Percentiles rank a stretch among this genome's conserved stretches.
These are phyloP conservation scores for Caretta caretta DNA, from an alignment of 2,113 vertebrate species.

Conservation along the genomic window DNA sequence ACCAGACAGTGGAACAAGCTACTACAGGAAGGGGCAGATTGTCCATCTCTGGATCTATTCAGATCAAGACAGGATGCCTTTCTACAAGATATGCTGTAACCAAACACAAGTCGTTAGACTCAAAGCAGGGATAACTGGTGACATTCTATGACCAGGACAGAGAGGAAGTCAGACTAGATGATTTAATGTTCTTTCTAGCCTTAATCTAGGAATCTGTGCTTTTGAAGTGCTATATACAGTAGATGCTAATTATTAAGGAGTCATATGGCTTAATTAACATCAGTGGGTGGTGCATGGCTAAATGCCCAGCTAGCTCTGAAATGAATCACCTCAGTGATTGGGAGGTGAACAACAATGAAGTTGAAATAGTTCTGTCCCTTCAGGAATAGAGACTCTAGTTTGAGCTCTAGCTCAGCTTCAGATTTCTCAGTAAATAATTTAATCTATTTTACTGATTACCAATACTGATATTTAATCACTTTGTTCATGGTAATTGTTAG, in stretches of 20 bases:
- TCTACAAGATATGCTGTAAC: not conserved
- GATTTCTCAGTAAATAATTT: not conserved
- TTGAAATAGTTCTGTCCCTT: not conserved
- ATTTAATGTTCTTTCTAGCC: not conserved
- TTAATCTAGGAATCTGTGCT: not conserved
- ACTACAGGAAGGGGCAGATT: not conserved
- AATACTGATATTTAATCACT: slow-evolving; percentile 43
- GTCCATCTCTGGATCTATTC: not conserved
- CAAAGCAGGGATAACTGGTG: not conserved
- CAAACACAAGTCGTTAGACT: not conserved
- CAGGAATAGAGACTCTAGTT: not conserved
- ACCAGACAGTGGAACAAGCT: not conserved
- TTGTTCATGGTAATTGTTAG: slow-evolving; percentile 51
- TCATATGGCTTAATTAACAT: accelerated
- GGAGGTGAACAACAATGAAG: not conserved
- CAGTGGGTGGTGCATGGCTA: not conserved
- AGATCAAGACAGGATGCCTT: not conserved
- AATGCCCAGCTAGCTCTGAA: not conserved
- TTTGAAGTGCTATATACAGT: not conserved
- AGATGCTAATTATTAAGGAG: not conserved
- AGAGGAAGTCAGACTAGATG: not conserved
- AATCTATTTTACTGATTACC: slow-evolving; percentile 56
- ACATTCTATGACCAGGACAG: not conserved
- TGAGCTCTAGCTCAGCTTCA: not conserved
- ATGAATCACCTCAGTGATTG: not conserved